Percentiles rank a stretch among this genome's conserved stretches.
These are phyloP conservation scores for Menidia menidia DNA, from an alignment of 2,797 vertebrate species.

Conservation along the genomic window DNA sequence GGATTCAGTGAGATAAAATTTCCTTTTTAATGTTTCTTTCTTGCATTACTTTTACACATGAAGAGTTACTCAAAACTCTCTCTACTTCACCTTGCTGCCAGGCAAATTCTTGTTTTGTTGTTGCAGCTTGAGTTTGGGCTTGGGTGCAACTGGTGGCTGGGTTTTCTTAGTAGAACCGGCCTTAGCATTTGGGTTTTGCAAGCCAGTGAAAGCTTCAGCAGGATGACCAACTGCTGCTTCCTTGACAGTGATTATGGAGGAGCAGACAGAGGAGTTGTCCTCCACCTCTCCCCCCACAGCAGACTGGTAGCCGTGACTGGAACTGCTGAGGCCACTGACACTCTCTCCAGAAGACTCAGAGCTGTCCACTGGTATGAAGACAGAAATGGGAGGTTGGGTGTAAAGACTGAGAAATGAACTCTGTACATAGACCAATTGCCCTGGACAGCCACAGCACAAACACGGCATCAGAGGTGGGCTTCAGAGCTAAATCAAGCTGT, in stretches of 20 bases:
- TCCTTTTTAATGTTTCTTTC: not conserved
- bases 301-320: slow-evolving; percentile 78
- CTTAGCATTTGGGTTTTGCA: slow-evolving; percentile 31
- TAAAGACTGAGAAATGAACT: not conserved
- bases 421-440: not conserved
- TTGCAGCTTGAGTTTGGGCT: slow-evolving; percentile 51
- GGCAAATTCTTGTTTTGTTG: slow-evolving; percentile 42
- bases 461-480: not conserved
- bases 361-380: slow-evolving; percentile 80
- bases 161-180: slow-evolving; percentile 33
- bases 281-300: slow-evolving; percentile 74
- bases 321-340: slow-evolving; percentile 84
- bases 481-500: not conserved
- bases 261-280: slow-evolving; percentile 61
- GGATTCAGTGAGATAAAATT: not conserved
- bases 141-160: slow-evolving; percentile 43
- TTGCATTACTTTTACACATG: not conserved
- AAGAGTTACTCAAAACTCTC: not conserved
- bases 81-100: slow-evolving; percentile 60
- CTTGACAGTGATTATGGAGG: slow-evolving; percentile 45
- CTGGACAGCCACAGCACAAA: slow-evolving; percentile 2
- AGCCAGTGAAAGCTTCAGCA: slow-evolving; percentile 22
- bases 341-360: slow-evolving; percentile 85
- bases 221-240: slow-evolving; percentile 35
- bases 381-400: not conserved